phyloP scores from a whole-genome alignment of 2,797 vertebrate genomes.

The Anniella stebbinsi region DNA sequence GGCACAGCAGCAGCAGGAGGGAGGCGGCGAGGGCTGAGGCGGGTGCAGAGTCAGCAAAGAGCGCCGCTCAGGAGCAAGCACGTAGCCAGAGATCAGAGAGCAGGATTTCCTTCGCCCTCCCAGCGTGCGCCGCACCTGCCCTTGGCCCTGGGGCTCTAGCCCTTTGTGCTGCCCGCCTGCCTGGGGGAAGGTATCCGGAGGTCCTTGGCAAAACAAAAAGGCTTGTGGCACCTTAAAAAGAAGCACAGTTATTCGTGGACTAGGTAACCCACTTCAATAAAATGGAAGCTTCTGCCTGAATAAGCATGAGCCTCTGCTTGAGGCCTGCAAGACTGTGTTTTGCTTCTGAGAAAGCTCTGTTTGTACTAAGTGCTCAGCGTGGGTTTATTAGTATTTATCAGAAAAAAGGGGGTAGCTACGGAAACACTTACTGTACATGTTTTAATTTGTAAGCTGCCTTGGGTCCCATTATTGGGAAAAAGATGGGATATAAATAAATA shows the following conservation, averaged over 20 bases:
- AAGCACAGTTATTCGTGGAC: too few relatives aligned
- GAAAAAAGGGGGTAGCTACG: too few relatives aligned
- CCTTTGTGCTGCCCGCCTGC: not conserved
- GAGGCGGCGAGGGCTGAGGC: not conserved
- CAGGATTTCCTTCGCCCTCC: fast-evolving
- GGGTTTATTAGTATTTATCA: too few relatives aligned
- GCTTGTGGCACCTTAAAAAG: too few relatives aligned
- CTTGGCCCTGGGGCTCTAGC: not conserved
- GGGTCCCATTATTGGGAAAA: too few relatives aligned
- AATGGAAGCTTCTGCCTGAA: too few relatives aligned
- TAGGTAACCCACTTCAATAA: too few relatives aligned
- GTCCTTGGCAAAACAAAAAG: too few relatives aligned
- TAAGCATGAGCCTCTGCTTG: not conserved
- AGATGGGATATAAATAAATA: too few relatives aligned
- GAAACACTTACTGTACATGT: too few relatives aligned
- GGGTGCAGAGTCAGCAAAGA: constrained; percentile 29
- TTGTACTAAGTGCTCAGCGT: too few relatives aligned
- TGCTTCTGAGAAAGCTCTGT: not conserved
- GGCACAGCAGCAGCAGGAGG: not conserved
- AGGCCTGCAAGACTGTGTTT: not conserved
- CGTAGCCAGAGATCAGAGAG: not conserved
- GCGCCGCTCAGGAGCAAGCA: not conserved
- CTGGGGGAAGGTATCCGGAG: not conserved
- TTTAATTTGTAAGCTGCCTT: too few relatives aligned
- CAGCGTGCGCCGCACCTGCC: not conserved